Base-by-base conservation (phyloP, 1,140 invertebrate genomes). In the Lithobius niger region DNA sequence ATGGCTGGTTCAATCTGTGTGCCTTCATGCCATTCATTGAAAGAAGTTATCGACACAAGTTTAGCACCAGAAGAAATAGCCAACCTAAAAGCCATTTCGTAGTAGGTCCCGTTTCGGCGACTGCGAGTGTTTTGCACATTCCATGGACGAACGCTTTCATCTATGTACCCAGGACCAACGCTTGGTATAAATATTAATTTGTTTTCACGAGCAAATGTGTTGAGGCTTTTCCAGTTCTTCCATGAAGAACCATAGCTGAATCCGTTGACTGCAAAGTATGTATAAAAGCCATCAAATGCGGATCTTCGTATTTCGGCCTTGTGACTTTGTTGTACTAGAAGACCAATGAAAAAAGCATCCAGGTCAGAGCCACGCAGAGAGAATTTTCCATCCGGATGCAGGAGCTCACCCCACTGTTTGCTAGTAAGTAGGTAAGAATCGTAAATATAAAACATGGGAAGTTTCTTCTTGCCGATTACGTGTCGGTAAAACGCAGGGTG, bases 1-100 rank as follows among this genome's bases (percentile, higher is more conserved):
- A 70, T 54, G 2, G 74, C 73, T 47, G 70, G 64, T 60, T 76
- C 75, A 52, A 76, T 73, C 60, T 76, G 75, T 15, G 74, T 75
- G 4, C 74, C 75, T 64, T 76, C 75, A 55, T 76, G 74, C 75
- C 75, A 76, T 59, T 76, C 75, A 61, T 76, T 76, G 60, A 76
- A 76, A 4, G 71, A 74, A 13, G 75, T 76, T 16, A 76, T 72
- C 18, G 70, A 71, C 24, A 76, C 55, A 25, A 72, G 59, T 31
- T 57, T 49, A 26, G 71, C 67, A 4, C 56, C 57, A 2, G 64
- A 52, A 10, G 60, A 58, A 26, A 73, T 31, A 2, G 73, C 74
- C 53, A 62, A 61, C 45, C 65, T 57, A 47, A 76, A 72, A 4
- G 66, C 60, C 19, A 61, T 52, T 44, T 61, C 60, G 53, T 75